Conservation (phyloP, 1,140 invertebrate species). For the Leptoteleia sp. region DNA sequence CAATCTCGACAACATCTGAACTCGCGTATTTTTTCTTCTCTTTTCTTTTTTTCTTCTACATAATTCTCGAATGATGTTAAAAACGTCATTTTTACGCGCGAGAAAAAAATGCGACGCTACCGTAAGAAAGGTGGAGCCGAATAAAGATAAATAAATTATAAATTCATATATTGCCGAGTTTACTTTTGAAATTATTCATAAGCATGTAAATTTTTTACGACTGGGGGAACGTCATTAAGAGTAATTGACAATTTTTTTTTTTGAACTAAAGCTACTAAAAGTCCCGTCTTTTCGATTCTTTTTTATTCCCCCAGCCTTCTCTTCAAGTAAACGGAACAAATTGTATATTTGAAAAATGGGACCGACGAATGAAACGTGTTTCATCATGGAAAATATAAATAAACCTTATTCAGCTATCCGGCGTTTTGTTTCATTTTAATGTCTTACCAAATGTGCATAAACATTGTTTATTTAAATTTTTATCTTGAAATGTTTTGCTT, state of each 20-base stretch:
- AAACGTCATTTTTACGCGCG: slow-evolving; percentile 43
- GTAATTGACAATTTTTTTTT: slow-evolving; percentile 21
- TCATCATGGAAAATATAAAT: too few species aligned
- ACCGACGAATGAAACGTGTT: too few species aligned
- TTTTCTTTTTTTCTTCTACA: too few species aligned
- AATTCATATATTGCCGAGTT: slow-evolving; percentile 58
- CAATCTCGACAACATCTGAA: slow-evolving; percentile 44
- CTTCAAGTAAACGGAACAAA: too few species aligned
- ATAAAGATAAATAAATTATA: slow-evolving; percentile 63
- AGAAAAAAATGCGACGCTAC: slow-evolving; percentile 41
- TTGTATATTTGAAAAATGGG: too few species aligned
- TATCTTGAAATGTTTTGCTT: too few species aligned
- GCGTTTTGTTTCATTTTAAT: too few species aligned
- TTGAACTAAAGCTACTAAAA: slow-evolving; percentile 13
- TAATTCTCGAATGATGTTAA: slow-evolving; percentile 38
- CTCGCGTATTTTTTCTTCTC: slow-evolving; percentile 12
- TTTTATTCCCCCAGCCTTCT: too few species aligned
- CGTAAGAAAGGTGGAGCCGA: slow-evolving; percentile 52
- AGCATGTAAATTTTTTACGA: slow-evolving; percentile 63
- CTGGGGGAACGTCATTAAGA: slow-evolving; percentile 29
- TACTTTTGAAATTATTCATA: slow-evolving; percentile 64
- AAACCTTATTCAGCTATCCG: too few species aligned
- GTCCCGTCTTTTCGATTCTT: too few species aligned
- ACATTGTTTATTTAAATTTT: too few species aligned
- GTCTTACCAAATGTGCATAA: too few species aligned